Base-by-base conservation (phyloP, 92 coral and sea anemone genomes). In the Zoanthus sociatus region DNA sequence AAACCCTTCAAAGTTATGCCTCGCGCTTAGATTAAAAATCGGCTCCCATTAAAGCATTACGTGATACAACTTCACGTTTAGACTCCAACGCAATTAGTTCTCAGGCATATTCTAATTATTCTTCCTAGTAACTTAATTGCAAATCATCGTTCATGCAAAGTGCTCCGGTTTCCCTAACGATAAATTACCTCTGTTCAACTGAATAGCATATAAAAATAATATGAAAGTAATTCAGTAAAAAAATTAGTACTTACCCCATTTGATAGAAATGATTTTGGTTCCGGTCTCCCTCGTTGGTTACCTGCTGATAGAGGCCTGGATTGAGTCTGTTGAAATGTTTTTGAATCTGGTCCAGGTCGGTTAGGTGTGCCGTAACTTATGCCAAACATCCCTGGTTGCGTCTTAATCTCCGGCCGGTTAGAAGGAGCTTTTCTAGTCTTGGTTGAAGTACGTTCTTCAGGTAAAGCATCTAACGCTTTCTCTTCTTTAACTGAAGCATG, bases 381-480 rank as follows among this genome's bases (percentile, higher is more conserved):
- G 2, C 85, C 85, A 53, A 81, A 81, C 56, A 13, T 44, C 2
- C 74, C 61, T 6, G 85, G 85, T 18, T 66, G 74, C 0, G 44
- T 66, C n/a, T 81, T 66, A 8, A 54, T 7, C 15, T 64, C 75
- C 67, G 44, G 74, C 18, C 85, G 76, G 64, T 14, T 46, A 15
- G 53, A 16, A 47, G 42, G 18, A 21, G 75, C 60, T 20, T 58
- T 45, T 9, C 63, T 73, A 15, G 71, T 33, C n/a, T 83, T 89
- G 21, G 67, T 55, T 16, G 94, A 86, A 67, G 92, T 53, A 66
- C 92, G 73, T 12, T 87, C 89, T 20, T 91, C 94, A 18, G 86
- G 83, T 18, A 91, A 73, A 15, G 92, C 74, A 7, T 73, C 20
- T 37, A 88, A 83, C 18, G 88, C 94, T 12, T 86, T 87, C 73